Evolutionary conservation across 2,797 vertebrate genomes (phyloP), one percentile per base, ranked within the genome.

Genomic region (Chanos chanos): DNA sequence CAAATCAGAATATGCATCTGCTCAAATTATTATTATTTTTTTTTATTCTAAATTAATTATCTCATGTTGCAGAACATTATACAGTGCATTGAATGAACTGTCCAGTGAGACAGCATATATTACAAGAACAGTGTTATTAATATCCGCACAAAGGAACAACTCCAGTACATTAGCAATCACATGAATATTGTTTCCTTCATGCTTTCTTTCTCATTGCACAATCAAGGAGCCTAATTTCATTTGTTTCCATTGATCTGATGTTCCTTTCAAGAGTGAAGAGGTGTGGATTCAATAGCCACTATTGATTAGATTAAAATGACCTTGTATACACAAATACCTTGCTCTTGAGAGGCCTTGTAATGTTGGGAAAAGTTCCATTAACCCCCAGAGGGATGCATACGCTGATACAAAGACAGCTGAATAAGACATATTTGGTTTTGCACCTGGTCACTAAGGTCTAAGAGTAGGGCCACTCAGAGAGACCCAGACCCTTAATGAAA

Each of bases 201-300:
- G 65, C 70, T 82, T 78, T 19, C 16, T 60, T 64, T 44, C 25
- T 48, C 31, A 41, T 19, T 33, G 30, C 40, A 52, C 16, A 56
- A 61, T 76, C 78, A 79, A 77, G 71, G 73, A 83, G 83, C 81
- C 82, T 87, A 84, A 86, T 87, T 85, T 83, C 76, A 85, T 87
- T 86, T 86, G 82, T 84, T 83, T 77, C 66, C 76, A 87, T 85
- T 75, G 83, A 87, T 89, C 85, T 82, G 81, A 83, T 61, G 80
- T 82, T 77, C 76, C 67, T 78, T 86, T 81, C 80, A 85, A 73
- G 81, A 81, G 78, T 54, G 13, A 56, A 63, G 51, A 79, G 50
- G 41, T 53, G 52, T 51, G 30, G 61, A 77, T 79, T 84, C 84
- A 39, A 86, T 85, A 72, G 70, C 68, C 75, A 66, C 73, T 85